Evolutionary conservation across 2,888 invertebrate genomes (phyloP).

Genomic region (Octonoba sinensis): DNA sequence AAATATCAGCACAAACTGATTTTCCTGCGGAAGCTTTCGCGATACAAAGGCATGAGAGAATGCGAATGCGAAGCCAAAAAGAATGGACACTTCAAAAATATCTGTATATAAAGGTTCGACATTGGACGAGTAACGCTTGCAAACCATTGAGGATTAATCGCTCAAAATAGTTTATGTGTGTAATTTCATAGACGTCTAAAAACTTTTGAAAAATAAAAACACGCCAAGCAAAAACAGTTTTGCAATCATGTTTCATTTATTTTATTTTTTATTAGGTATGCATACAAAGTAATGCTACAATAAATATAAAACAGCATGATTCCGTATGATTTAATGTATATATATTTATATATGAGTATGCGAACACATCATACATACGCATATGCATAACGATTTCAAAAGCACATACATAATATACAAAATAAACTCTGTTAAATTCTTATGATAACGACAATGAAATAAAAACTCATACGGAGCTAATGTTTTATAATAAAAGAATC

Average conservation of each 20-base stretch:
- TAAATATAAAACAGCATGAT: slow-evolving; percentile 58
- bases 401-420: slow-evolving; percentile 54
- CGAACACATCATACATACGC: slow-evolving; percentile 2
- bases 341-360: slow-evolving; percentile 22
- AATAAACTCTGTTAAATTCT: slow-evolving; percentile 44
- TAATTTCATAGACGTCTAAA: too few species aligned
- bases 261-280: slow-evolving; percentile 31
- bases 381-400: slow-evolving; percentile 21
- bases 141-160: too few species aligned
- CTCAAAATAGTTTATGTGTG: too few species aligned
- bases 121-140: too few species aligned
- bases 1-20: too few species aligned
- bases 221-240: background rate
- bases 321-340: slow-evolving; percentile 37
- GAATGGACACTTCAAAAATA: too few species aligned
- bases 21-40: too few species aligned
- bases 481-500: slow-evolving; percentile 23
- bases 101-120: too few species aligned
- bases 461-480: slow-evolving; percentile 25
- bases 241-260: slow-evolving; percentile 29
- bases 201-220: too few species aligned
- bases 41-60: too few species aligned
- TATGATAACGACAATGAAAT: slow-evolving; percentile 17
- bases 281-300: slow-evolving; percentile 59
- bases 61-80: too few species aligned